Evolutionary conservation across 2,797 vertebrate species (phyloP).

Genomic region (Macrochelys suwanniensis): DNA sequence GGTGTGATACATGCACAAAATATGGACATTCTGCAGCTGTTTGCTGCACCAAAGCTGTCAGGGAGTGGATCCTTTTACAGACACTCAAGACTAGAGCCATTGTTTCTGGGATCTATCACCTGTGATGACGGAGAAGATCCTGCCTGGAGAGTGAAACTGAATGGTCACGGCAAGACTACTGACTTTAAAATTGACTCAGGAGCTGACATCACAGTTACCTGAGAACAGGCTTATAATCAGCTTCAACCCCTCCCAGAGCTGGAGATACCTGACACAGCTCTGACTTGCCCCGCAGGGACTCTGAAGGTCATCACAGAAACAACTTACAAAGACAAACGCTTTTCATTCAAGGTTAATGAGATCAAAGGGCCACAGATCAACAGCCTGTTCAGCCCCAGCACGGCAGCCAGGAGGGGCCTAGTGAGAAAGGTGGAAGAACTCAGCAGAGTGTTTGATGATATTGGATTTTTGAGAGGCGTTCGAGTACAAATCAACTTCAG

Average conservation of each 20-base stretch:
- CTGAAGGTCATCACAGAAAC: neutral
- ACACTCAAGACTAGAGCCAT: too few species aligned
- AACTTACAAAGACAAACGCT: neutral
- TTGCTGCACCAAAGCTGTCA: too few species aligned
- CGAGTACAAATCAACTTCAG: neutral
- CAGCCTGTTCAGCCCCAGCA: neutral
- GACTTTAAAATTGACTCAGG: too few species aligned
- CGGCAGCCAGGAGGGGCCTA: neutral
- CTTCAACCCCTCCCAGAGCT: neutral
- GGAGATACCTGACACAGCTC: neutral
- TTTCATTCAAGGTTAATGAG: neutral
- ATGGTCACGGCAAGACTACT: too few species aligned
- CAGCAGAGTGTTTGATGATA: neutral
- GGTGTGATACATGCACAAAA: too few species aligned
- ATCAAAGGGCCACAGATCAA: neutral
- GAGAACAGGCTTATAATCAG: neutral
- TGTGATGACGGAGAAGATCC: too few species aligned
- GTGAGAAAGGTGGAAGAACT: neutral
- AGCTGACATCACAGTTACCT: neutral
- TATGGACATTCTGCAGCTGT: too few species aligned
- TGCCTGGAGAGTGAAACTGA: too few species aligned
- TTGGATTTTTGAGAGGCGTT: neutral
- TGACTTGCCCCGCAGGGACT: neutral
- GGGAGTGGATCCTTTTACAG: too few species aligned
- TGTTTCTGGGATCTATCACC: too few species aligned